A percentile compares a stretch with the other conserved stretches of the same genome.
phyloP scores from a whole-genome alignment of 2,888 invertebrate genomes.

The Apamea crenata region DNA sequence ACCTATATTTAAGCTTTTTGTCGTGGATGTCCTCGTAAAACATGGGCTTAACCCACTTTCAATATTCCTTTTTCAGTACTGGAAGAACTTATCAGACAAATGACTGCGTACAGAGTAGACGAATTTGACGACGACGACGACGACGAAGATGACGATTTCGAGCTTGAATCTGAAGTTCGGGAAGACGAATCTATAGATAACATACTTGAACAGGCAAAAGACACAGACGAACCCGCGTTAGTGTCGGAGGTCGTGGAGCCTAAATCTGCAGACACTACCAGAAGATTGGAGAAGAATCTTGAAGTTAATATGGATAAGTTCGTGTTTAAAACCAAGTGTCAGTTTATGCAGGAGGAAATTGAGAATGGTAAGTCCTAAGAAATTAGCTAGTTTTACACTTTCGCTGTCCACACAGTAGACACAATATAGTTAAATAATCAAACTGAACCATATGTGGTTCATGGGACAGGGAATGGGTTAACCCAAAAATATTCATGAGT shows the following conservation, averaged over 20 bases:
- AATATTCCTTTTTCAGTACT: constrained; percentile 84
- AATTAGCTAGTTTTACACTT: background rate
- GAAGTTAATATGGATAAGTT: constrained; percentile 72
- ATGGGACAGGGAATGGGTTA: background rate
- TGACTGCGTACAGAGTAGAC: constrained; percentile 89
- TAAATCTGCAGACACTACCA: constrained; percentile 81
- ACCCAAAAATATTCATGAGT: background rate
- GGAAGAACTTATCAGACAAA: constrained; percentile 93
- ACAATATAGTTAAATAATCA: background rate
- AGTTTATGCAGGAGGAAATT: constrained; percentile 87
- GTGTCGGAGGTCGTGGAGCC: constrained; percentile 81
- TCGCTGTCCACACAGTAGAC: background rate
- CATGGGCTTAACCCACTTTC: background rate
- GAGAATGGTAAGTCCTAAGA: constrained; percentile 74
- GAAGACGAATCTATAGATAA: constrained; percentile 66
- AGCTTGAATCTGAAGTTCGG: constrained; percentile 70
- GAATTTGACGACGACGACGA: constrained; percentile 87
- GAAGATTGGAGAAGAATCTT: constrained; percentile 71
- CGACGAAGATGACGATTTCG: constrained; percentile 82
- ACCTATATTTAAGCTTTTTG: background rate
- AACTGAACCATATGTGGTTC: background rate
- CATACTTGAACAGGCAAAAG: constrained; percentile 51
- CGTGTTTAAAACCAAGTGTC: constrained; percentile 89
- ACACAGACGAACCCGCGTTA: constrained; percentile 72
- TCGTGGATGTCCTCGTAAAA: background rate